These are phyloP conservation scores for Anneissia japonica DNA, from an alignment of 35 echinoderm and acorn worm species.

Conservation along the genomic window DNA sequence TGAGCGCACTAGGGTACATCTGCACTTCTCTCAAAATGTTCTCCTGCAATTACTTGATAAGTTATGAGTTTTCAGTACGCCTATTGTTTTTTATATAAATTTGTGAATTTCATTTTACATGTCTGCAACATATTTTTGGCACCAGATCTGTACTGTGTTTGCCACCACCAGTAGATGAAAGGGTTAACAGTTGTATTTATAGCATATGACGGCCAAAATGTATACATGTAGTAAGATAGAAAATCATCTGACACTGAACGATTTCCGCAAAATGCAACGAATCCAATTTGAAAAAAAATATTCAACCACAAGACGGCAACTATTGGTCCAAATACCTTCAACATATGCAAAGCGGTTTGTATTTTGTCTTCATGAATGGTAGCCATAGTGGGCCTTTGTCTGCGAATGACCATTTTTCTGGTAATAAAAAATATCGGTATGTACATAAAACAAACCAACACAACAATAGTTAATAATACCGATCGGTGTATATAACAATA, in stretches of 20 bases:
- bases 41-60: no score
- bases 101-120: background rate
- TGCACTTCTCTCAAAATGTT: no score
- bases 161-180: background rate
- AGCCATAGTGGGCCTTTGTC: no score
- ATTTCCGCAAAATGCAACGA: background rate
- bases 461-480: background rate
- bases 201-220: background rate
- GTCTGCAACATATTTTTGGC: background rate
- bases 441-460: background rate
- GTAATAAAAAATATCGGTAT: background rate
- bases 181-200: background rate
- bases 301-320: background rate
- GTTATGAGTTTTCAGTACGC: no score
- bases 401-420: background rate
- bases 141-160: background rate
- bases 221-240: background rate
- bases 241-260: background rate
- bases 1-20: no score
- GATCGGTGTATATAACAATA: background rate
- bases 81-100: no score
- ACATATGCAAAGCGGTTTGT: background rate
- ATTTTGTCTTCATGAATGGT: no score
- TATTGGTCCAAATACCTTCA: background rate
- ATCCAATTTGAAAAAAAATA: background rate